These are phyloP conservation scores for Andinoacara biseriatus DNA, from an alignment of 2,113 vertebrate species.

Conservation along the genomic window DNA sequence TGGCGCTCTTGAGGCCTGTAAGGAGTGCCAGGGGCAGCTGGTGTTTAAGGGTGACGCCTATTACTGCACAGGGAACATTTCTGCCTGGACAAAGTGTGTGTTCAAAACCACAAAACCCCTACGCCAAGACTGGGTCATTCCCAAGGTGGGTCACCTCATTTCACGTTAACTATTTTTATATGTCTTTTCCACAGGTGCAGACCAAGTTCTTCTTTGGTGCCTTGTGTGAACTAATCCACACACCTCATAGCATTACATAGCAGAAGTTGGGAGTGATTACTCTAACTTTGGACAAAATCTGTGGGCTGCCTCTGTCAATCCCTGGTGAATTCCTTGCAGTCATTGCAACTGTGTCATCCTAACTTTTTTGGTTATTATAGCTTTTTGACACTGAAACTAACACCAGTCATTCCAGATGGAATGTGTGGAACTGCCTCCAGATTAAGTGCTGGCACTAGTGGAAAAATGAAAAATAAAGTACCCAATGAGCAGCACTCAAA, in stretches of 20 bases:
- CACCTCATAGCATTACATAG: neutral
- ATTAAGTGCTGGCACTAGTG: neutral
- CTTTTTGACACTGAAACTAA: neutral
- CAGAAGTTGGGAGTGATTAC: neutral
- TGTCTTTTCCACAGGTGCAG: neutral
- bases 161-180: neutral
- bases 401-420: neutral
- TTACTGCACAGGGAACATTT: slow-evolving; percentile 92
- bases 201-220: neutral
- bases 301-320: neutral
- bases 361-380: neutral
- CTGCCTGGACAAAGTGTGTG: slow-evolving; percentile 97
- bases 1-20: slow-evolving; percentile 89
- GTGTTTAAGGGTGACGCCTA: slow-evolving; percentile 93
- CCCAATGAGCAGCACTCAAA: neutral
- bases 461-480: neutral
- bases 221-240: neutral
- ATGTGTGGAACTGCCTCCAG: neutral
- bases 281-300: neutral
- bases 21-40: slow-evolving; percentile 90
- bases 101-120: slow-evolving; percentile 87
- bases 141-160: slow-evolving; percentile 84
- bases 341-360: neutral
- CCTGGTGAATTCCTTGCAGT: neutral
- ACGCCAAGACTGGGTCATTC: slow-evolving; percentile 90